A percentile compares a stretch with the other conserved stretches of the same genome.
Evolutionary conservation across 2,113 vertebrate species (phyloP).

Genomic region (Archilochus colubris): DNA sequence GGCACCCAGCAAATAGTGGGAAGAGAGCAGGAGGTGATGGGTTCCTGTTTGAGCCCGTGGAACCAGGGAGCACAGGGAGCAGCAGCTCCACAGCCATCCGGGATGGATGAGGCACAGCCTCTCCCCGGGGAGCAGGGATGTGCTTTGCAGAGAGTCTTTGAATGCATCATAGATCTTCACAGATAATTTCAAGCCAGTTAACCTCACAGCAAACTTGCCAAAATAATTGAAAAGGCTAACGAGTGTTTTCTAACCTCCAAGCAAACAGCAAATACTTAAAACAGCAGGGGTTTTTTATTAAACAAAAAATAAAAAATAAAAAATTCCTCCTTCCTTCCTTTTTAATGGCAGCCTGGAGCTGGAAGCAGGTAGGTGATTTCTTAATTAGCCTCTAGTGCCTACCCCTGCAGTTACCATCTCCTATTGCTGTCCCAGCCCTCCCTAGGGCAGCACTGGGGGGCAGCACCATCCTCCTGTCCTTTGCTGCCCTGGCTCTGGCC

Average conservation of each 20-base stretch:
- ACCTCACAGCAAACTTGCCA: not conserved
- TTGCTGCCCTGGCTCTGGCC: too few relatives aligned
- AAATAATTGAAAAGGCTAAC: not conserved
- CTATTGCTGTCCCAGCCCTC: not conserved
- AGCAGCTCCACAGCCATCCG: not conserved
- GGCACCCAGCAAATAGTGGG: too few relatives aligned
- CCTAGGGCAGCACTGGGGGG: not conserved
- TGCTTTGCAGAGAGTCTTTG: not conserved
- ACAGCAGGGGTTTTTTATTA: not conserved
- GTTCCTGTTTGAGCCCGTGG: not conserved
- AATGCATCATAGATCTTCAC: not conserved
- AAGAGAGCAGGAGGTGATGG: not conserved
- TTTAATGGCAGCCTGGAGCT: not conserved
- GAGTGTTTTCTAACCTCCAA: not conserved
- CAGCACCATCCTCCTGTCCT: not conserved
- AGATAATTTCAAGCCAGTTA: not conserved
- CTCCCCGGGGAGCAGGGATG: not conserved
- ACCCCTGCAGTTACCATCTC: not conserved
- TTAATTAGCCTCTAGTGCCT: not conserved
- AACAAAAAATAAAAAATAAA: too few relatives aligned
- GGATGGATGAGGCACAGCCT: not conserved
- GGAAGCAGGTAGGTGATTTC: not conserved
- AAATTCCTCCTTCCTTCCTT: not conserved
- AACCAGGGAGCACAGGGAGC: not conserved
- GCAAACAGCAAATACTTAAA: conserved; percentile 10